Conservation (phyloP, 2,113 vertebrate genomes). For the Sminthopsis crassicaudata region DNA sequence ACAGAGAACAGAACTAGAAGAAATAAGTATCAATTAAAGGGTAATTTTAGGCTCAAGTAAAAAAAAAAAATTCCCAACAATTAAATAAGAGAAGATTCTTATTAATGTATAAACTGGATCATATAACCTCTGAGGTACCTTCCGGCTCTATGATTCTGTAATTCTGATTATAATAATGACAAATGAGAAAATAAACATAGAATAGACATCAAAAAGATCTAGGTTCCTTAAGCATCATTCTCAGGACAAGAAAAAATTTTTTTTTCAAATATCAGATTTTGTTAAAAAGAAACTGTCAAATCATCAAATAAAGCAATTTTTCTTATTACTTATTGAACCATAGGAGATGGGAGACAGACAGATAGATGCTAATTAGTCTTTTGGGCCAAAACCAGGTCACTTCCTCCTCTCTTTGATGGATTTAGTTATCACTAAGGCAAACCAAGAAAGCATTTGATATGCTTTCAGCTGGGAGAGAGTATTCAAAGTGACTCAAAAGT, state of each 20-base stretch:
- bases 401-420: background rate
- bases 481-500: background rate
- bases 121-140: background rate
- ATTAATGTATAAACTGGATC: background rate
- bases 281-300: slow-evolving; percentile 40
- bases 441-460: background rate
- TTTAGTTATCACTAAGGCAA: background rate
- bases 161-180: background rate
- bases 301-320: slow-evolving; percentile 51
- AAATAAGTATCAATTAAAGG: background rate
- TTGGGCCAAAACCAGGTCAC: background rate
- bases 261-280: background rate
- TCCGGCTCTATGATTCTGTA: background rate
- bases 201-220: slow-evolving; percentile 31
- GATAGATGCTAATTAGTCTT: background rate
- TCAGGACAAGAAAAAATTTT: slow-evolving; percentile 45
- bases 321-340: slow-evolving; percentile 3
- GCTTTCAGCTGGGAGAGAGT: background rate
- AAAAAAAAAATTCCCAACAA: background rate
- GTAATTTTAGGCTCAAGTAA: background rate
- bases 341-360: background rate
- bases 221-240: slow-evolving; percentile 40
- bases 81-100: background rate
- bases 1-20: background rate
- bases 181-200: slow-evolving; percentile 18